phyloP scores from a whole-genome alignment of 53 echinoderm and acorn worm genomes.

The Echinarachnius parma region DNA sequence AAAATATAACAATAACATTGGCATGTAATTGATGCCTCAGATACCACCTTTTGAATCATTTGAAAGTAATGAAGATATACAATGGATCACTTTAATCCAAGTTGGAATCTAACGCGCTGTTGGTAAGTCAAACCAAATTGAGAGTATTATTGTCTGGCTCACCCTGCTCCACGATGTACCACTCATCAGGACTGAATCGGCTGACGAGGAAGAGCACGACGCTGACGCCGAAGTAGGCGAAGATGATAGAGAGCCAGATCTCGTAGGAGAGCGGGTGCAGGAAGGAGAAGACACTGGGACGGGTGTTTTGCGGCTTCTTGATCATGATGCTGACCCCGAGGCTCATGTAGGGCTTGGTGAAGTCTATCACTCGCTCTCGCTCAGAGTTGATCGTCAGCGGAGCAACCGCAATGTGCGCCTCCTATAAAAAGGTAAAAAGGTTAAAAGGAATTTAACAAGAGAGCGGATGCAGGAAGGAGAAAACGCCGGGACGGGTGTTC shows the following conservation, averaged over 20 bases:
- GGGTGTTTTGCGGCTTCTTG: slow-evolving; percentile 90
- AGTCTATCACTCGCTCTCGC: slow-evolving; percentile 85
- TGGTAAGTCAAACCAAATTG: too few species aligned
- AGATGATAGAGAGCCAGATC: slow-evolving; percentile 96
- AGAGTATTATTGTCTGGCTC: too few species aligned
- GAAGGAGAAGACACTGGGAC: slow-evolving; percentile 97
- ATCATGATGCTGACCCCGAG: slow-evolving; percentile 98
- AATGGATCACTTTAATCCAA: too few species aligned
- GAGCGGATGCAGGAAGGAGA: slow-evolving; percentile 95
- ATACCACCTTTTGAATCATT: too few species aligned
- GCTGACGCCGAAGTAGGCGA: slow-evolving; percentile 93
- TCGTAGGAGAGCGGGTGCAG: slow-evolving; percentile 91
- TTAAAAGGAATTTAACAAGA: slow-evolving; percentile 66
- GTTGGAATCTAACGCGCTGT: too few species aligned
- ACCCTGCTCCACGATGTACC: slow-evolving; percentile 81
- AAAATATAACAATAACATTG: too few species aligned
- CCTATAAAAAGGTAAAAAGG: too few species aligned
- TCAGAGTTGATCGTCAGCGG: slow-evolving; percentile 86
- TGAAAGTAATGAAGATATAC: too few species aligned
- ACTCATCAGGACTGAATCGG: slow-evolving; percentile 94
- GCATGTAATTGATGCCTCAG: too few species aligned
- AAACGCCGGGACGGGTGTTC: slow-evolving; percentile 88
- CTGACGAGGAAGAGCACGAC: slow-evolving; percentile 97
- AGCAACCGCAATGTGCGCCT: slow-evolving; percentile 85
- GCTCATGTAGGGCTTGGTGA: slow-evolving; percentile 97